Evolutionary conservation across 1,140 invertebrate genomes (phyloP), one percentile per base, ranked within the genome.

Genomic region (Dendroctonus valens): DNA sequence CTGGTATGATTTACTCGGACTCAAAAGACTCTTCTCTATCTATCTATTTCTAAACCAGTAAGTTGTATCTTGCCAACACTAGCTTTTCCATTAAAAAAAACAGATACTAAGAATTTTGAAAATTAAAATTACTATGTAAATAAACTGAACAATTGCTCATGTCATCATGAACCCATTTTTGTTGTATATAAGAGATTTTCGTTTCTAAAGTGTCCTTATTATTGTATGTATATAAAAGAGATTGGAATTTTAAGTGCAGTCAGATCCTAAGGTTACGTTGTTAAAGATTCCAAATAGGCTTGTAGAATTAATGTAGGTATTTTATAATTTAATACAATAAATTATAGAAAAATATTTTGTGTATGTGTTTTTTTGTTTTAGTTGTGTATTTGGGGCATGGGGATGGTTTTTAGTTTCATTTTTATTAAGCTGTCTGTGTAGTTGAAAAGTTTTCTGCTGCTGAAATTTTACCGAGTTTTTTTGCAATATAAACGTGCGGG

Each of bases 131-230:
- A 67, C 58, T 52, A 39, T 73, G 71, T 71, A 69, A 61, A 71
- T 71, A 70, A 73, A 64, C 72, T 73, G 72, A 73, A 71, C 48
- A 73, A 60, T 73, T 73, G 72, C 72, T 73, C 72, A 73, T 67
- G 58, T 66, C 53, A 54, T 66, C 39, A 40, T 59, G 42, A 59
- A 60, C 44, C 8, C 41, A 53, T 57, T 65, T 44, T 41, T 52
- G n/a, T 51, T 66, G 51, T 66, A 66, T 42, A 66, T 66, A 66
- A 39, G 37, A 59, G 49, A 49, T 57, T 57, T 54, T 39, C 53
- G 57, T 50, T 59, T 50, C 41, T 14, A 59, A 57, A 49, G 39
- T 50, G 41, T 65, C 41, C 26, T 58, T 41, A 51, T 8, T 54
- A 37, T 3, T 51, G 51, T 64, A 53, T 65, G 58, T 12, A 59